A percentile compares a stretch with the other conserved stretches of the same genome.
Conservation (phyloP, 2,888 invertebrate genomes). For the Lepidochrysops patricia region DNA sequence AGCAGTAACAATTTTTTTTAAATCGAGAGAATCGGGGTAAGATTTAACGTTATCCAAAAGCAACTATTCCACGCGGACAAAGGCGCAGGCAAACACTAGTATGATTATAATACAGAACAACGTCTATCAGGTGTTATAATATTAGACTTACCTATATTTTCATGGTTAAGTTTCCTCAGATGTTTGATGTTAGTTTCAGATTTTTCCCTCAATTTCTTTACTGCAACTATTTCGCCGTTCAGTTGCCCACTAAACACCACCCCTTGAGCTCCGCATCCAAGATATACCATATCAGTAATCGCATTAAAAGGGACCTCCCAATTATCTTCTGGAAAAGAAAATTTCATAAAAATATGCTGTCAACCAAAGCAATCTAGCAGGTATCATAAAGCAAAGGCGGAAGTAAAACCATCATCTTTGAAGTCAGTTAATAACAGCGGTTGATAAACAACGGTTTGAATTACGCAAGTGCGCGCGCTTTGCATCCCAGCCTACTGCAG, state of each 20-base stretch:
- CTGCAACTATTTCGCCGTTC: constrained; percentile 90
- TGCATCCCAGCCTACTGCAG: neutral
- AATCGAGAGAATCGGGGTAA: too few species aligned
- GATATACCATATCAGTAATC: constrained; percentile 89
- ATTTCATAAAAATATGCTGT: neutral
- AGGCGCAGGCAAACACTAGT: too few species aligned
- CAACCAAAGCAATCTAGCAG: too few species aligned
- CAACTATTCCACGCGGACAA: too few species aligned
- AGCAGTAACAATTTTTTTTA: too few species aligned
- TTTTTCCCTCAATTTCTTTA: constrained; percentile 95
- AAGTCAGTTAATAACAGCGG: too few species aligned
- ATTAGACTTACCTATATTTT: constrained; percentile 80
- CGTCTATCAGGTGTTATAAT: neutral
- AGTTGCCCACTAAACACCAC: constrained; percentile 93
- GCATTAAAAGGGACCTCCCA: constrained; percentile 97
- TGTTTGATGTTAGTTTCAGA: constrained; percentile 95
- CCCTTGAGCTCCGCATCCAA: constrained; percentile 97
- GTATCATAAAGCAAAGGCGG: too few species aligned
- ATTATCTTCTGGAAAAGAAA: constrained; percentile 73
- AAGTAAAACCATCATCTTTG: too few species aligned
- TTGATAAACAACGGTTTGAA: neutral
- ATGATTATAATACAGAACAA: neutral
- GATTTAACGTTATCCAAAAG: too few species aligned
- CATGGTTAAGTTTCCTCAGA: constrained; percentile 92
- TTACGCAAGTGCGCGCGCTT: neutral